Percentiles rank a stretch among this genome's conserved stretches.
Conservation (phyloP, 1,140 invertebrate species). For the Rhizoglyphus robini region DNA sequence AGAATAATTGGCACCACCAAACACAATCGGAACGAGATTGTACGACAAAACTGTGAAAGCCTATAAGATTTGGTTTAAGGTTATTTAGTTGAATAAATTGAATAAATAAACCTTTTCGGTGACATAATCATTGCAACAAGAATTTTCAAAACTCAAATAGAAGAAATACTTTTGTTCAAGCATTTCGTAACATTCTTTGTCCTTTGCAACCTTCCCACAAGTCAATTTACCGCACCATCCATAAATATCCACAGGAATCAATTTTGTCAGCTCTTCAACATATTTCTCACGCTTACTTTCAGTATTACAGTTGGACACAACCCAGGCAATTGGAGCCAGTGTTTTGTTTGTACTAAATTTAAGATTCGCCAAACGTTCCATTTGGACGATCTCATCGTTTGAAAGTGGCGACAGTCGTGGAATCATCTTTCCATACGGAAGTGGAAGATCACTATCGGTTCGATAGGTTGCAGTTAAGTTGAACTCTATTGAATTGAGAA, state of each 20-base stretch:
- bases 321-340: slow-evolving; percentile 45
- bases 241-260: slow-evolving; percentile 50
- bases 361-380: slow-evolving; percentile 23
- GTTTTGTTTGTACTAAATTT: no score
- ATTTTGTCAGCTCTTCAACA: slow-evolving; percentile 39
- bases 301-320: slow-evolving; percentile 48
- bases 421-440: slow-evolving; percentile 34
- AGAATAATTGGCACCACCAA: slow-evolving; percentile 32
- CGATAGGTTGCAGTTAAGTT: slow-evolving; percentile 49
- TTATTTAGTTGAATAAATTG: no score
- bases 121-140: slow-evolving; percentile 31
- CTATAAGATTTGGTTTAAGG: no score
- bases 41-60: slow-evolving; percentile 28
- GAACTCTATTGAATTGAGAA: slow-evolving; percentile 32
- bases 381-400: slow-evolving; percentile 25
- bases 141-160: slow-evolving; percentile 35
- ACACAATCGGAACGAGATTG: slow-evolving; percentile 32
- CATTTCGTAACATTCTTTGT: slow-evolving; percentile 26
- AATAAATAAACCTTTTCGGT: neutral
- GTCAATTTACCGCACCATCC: slow-evolving; percentile 42
- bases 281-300: slow-evolving; percentile 41
- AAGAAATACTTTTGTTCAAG: slow-evolving; percentile 30
- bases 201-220: slow-evolving; percentile 23
- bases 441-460: slow-evolving; percentile 39
- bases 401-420: slow-evolving; percentile 22